These are phyloP conservation scores for Argopecten irradians DNA, from an alignment of 1,140 invertebrate species.

Conservation along the genomic window DNA sequence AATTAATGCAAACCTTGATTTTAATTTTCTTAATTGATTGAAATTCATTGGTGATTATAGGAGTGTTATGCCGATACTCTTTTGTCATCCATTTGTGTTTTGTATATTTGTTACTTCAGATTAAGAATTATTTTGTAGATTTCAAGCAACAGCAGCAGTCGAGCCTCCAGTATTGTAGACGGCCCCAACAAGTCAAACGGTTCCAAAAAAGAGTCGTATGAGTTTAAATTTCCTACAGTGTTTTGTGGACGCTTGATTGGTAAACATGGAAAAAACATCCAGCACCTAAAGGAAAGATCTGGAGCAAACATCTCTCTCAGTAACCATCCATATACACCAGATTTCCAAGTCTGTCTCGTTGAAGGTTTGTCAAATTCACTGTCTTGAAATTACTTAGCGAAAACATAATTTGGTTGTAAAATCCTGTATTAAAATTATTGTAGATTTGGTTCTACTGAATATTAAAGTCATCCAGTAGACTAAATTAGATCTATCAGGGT, in stretches of 20 bases:
- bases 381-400: neutral
- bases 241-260: slow-evolving; percentile 93
- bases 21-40: slow-evolving; percentile 80
- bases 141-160: neutral
- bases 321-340: slow-evolving; percentile 84
- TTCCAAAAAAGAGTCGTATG: slow-evolving; percentile 76
- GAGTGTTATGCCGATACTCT: too few relatives aligned
- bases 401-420: too few relatives aligned
- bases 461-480: too few relatives aligned
- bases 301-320: slow-evolving; percentile 87
- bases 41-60: slow-evolving; percentile 87
- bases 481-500: too few relatives aligned
- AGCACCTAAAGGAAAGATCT: slow-evolving; percentile 87
- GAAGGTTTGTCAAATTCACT: slow-evolving; percentile 81
- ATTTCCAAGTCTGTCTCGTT: slow-evolving; percentile 88
- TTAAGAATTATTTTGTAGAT: neutral
- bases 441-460: too few relatives aligned
- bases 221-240: slow-evolving; percentile 87
- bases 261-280: slow-evolving; percentile 87
- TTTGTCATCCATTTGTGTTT: too few relatives aligned
- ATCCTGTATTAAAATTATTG: too few relatives aligned
- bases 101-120: neutral
- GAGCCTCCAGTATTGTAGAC: neutral
- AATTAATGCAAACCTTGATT: too few relatives aligned
- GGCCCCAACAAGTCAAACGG: neutral